phyloP scores from a whole-genome alignment of 2,797 vertebrate species.

The Onychomys torridus region DNA sequence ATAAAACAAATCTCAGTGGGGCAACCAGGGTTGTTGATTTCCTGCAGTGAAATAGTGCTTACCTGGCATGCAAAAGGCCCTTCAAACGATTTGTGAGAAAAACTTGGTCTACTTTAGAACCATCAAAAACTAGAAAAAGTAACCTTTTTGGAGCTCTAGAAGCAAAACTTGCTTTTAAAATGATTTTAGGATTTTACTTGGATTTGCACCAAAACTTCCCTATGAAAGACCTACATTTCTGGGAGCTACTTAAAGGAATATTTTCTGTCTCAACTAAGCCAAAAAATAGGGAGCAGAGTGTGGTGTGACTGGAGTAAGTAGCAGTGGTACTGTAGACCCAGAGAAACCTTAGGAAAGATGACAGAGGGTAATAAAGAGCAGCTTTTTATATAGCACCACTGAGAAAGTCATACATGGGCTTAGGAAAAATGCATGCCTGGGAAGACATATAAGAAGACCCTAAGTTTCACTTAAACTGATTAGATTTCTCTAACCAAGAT shows the following conservation, averaged over 20 bases:
- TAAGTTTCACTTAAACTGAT: background rate
- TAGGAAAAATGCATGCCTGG: background rate
- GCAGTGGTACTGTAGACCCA: background rate
- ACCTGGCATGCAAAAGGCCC: background rate
- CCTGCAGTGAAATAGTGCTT: background rate
- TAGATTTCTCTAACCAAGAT: background rate
- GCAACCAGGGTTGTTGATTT: background rate
- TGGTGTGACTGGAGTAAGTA: background rate
- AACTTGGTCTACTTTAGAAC: background rate
- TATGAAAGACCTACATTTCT: background rate
- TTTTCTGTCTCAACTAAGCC: background rate
- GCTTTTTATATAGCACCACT: background rate
- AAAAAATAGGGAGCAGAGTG: too few species aligned
- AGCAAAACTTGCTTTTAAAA: background rate
- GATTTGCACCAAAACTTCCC: background rate
- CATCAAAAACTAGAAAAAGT: background rate
- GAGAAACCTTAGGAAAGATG: background rate
- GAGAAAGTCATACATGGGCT: background rate
- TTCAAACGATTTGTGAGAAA: background rate
- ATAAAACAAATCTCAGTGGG: background rate
- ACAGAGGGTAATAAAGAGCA: background rate
- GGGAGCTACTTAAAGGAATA: background rate
- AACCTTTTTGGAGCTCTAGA: background rate
- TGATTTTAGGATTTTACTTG: background rate
- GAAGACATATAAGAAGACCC: background rate